Evolutionary conservation across 2,797 vertebrate species (phyloP).

Genomic region (Lagorchestes hirsutus): DNA sequence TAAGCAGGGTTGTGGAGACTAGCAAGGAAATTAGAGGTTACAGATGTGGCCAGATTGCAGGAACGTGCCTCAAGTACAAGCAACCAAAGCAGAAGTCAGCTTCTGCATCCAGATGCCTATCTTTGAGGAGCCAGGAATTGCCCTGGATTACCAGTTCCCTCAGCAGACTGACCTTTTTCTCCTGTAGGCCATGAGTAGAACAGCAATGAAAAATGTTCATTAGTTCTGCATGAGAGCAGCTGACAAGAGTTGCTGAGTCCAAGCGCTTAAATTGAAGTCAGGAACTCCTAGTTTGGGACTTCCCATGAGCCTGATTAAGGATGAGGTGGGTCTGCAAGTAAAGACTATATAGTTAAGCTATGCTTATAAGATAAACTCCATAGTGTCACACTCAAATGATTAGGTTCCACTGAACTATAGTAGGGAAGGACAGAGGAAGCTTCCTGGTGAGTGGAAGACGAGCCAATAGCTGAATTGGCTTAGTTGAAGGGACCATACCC

Average conservation of each 20-base stretch:
- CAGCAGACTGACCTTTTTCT: neutral
- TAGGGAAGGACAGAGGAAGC: neutral
- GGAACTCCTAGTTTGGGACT: neutral
- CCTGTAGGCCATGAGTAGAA: neutral
- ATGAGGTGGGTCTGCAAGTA: neutral
- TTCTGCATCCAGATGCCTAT: neutral
- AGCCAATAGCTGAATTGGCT: neutral
- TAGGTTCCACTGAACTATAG: neutral
- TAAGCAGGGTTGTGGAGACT: neutral
- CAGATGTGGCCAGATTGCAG: neutral
- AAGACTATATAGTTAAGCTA: neutral
- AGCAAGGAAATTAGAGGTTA: neutral
- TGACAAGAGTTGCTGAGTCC: neutral
- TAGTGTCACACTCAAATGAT: neutral
- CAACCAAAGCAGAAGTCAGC: neutral
- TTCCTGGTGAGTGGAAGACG: neutral
- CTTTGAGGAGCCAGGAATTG: neutral
- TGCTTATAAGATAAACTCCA: neutral
- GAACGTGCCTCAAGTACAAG: neutral
- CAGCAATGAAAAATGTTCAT: neutral
- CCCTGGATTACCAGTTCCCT: neutral
- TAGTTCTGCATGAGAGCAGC: neutral
- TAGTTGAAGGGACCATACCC: neutral
- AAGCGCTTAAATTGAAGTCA: neutral
- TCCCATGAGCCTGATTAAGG: neutral